Conservation (phyloP, 2,888 invertebrate genomes). For the Synergus japonicus region DNA sequence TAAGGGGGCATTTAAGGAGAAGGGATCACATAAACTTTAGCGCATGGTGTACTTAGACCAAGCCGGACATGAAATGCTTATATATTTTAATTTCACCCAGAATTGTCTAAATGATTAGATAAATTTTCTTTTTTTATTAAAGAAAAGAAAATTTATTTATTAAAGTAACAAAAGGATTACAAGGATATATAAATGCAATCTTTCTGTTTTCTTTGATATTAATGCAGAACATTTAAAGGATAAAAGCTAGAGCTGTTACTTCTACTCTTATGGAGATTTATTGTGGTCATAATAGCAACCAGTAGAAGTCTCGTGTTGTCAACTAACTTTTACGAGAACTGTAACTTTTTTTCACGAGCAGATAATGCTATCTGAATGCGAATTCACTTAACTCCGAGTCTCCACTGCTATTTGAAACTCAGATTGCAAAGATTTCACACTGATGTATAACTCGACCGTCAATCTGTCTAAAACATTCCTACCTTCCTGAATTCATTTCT, state of each 20-base stretch:
- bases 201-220: neutral
- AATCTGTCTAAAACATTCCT: slow-evolving; percentile 20
- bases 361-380: neutral
- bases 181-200: too few relatives aligned
- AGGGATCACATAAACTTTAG: neutral
- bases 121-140: neutral
- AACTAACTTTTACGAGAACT: slow-evolving; percentile 20
- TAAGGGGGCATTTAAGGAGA: neutral
- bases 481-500: neutral
- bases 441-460: neutral
- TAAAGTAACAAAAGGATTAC: too few relatives aligned
- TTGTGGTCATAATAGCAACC: neutral
- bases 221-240: neutral
- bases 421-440: neutral
- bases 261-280: neutral
- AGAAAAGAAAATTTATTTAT: neutral
- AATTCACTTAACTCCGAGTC: neutral
- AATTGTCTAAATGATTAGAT: neutral
- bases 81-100: neutral
- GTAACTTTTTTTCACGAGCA: slow-evolving; percentile 24
- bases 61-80: neutral
- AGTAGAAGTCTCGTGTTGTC: neutral
- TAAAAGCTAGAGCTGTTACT: neutral
- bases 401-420: neutral
- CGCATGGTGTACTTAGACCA: neutral